Percentiles rank a stretch among this genome's conserved stretches.
Evolutionary conservation across 2,797 vertebrate species (phyloP).

Genomic region (Botia almorhae): DNA sequence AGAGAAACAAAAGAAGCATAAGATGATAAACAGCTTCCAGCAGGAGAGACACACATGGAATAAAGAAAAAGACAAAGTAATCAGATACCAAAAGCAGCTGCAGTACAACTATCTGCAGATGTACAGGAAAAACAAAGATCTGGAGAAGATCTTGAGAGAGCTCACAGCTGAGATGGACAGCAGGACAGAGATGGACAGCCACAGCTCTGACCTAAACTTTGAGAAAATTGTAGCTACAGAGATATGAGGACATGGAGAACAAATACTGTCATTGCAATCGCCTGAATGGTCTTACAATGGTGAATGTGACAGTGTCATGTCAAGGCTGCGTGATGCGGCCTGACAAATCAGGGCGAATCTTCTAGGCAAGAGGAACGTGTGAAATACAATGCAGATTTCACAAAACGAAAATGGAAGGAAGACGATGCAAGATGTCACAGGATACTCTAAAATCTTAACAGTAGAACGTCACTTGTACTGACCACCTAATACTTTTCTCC

Average conservation of each 20-base stretch:
- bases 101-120: conserved; percentile 96
- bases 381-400: not conserved
- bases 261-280: not conserved
- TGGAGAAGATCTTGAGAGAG: conserved; percentile 91
- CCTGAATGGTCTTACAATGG: not conserved
- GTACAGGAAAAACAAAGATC: conserved; percentile 92
- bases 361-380: not conserved
- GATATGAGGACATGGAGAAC: conserved; percentile 78
- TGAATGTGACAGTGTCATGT: not conserved
- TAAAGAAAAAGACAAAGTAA: conserved; percentile 95
- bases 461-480: conserved; percentile 14
- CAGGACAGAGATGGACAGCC: conserved; percentile 79
- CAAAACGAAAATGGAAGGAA: not conserved
- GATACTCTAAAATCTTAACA: not conserved
- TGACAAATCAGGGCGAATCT: not conserved
- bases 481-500: not conserved
- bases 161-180: conserved; percentile 82
- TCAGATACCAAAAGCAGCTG: conserved; percentile 96
- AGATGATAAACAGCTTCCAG: conserved; percentile 86
- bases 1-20: conserved; percentile 84
- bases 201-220: conserved; percentile 85
- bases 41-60: conserved; percentile 90
- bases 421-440: not conserved
- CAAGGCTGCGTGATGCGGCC: not conserved
- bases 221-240: conserved; percentile 94